These are phyloP conservation scores for Artemia franciscana DNA, from an alignment of 1,140 invertebrate genomes.

Conservation along the genomic window DNA sequence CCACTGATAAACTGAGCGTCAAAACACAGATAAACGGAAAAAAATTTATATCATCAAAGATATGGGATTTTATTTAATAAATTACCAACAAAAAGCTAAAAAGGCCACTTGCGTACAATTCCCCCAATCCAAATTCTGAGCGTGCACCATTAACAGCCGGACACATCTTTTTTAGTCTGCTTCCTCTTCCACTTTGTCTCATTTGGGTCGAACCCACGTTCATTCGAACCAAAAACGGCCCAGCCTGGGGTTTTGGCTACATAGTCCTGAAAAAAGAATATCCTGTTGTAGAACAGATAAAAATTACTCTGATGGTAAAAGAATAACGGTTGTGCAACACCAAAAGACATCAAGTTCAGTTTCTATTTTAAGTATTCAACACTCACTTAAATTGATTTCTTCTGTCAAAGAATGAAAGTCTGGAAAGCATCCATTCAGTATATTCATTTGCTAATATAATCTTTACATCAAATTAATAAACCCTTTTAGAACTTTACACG, in stretches of 20 bases:
- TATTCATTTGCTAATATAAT: too few relatives aligned
- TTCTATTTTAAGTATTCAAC: too few relatives aligned
- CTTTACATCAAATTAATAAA: too few relatives aligned
- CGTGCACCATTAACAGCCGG: slow-evolving; percentile 15
- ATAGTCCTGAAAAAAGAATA: slow-evolving; percentile 25
- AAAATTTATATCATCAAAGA: neutral
- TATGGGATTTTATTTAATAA: neutral
- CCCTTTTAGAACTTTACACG: too few relatives aligned
- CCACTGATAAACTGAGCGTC: neutral
- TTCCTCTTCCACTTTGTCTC: slow-evolving; percentile 30
- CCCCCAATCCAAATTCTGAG: neutral
- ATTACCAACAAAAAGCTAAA: neutral
- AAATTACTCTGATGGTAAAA: too few relatives aligned
- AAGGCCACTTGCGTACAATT: neutral
- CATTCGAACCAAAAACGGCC: slow-evolving; percentile 30
- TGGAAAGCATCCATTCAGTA: too few relatives aligned
- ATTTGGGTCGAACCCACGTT: slow-evolving; percentile 33
- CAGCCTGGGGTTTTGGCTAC: slow-evolving; percentile 29
- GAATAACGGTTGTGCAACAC: too few relatives aligned
- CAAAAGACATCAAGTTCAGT: too few relatives aligned
- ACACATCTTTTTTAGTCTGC: slow-evolving; percentile 17
- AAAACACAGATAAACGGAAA: neutral
- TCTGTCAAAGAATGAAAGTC: too few relatives aligned
- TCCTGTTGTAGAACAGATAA: too few relatives aligned
- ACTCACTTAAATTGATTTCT: too few relatives aligned